These are phyloP conservation scores for Mesocricetus auratus DNA, from an alignment of 2,113 vertebrate species.

Conservation along the genomic window DNA sequence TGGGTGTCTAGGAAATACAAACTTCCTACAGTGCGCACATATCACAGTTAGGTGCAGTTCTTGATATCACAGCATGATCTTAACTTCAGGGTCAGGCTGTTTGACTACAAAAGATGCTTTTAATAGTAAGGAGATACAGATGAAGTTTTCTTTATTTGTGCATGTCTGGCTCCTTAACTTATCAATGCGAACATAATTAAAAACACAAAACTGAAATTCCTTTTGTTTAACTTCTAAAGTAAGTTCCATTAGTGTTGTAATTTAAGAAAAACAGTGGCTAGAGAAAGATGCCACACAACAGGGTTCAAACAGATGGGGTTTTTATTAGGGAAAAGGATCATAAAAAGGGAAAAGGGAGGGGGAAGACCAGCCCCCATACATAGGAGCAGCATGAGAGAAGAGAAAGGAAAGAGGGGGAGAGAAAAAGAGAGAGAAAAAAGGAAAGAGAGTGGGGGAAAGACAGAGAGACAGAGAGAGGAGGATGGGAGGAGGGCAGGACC, in stretches of 20 bases:
- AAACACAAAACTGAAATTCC: neutral
- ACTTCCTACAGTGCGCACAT: neutral
- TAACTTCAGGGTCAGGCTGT: neutral
- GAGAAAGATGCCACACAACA: too few relatives aligned
- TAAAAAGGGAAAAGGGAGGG: too few relatives aligned
- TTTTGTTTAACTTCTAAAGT: neutral
- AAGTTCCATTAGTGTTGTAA: neutral
- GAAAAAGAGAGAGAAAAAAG: too few relatives aligned
- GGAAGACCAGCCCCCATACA: too few relatives aligned
- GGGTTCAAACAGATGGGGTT: too few relatives aligned
- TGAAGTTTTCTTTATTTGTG: neutral
- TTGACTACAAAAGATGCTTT: neutral
- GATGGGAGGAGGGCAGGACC: too few relatives aligned
- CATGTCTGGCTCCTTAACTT: neutral
- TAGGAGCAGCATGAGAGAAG: too few relatives aligned
- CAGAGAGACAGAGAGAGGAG: too few relatives aligned
- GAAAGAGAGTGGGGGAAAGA: too few relatives aligned
- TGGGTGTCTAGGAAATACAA: neutral
- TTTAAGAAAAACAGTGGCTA: too few relatives aligned
- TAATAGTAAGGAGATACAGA: neutral
- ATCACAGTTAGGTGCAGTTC: neutral
- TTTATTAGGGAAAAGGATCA: too few relatives aligned
- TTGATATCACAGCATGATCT: neutral
- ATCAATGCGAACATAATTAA: neutral
- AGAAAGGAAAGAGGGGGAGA: too few relatives aligned